phyloP scores from a whole-genome alignment of 2,888 invertebrate species.

The Himalopsyche kuldschensis region DNA sequence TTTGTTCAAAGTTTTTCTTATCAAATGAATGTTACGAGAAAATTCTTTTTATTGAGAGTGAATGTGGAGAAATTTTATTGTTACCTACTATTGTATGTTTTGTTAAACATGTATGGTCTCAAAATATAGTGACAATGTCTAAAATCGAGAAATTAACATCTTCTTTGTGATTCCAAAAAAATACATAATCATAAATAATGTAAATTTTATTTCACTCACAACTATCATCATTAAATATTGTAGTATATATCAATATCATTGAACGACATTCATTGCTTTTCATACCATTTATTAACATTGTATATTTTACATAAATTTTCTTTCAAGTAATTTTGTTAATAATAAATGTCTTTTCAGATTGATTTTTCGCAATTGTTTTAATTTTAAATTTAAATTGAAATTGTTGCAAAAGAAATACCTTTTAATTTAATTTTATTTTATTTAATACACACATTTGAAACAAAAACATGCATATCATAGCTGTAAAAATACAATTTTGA shows the following conservation, averaged over 20 bases:
- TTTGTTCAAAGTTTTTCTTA: not conserved
- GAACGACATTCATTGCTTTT: not conserved
- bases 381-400: not conserved
- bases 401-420: not conserved
- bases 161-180: not conserved
- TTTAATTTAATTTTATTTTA: constrained; percentile 4
- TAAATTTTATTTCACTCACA: not conserved
- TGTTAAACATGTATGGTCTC: not conserved
- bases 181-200: not conserved
- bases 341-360: not conserved
- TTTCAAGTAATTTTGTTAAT: not conserved
- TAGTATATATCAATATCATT: not conserved
- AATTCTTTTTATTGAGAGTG: not conserved
- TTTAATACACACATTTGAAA: constrained; percentile 56
- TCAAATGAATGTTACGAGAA: not conserved
- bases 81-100: not conserved
- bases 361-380: not conserved
- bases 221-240: not conserved
- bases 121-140: not conserved
- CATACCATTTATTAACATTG: not conserved
- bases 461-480: constrained; percentile 91
- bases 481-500: constrained; percentile 84
- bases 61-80: not conserved
- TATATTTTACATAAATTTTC: not conserved
- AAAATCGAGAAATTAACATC: no score